Evolutionary conservation across 2,797 vertebrate species (phyloP).

Genomic region (Anguilla marmorata): DNA sequence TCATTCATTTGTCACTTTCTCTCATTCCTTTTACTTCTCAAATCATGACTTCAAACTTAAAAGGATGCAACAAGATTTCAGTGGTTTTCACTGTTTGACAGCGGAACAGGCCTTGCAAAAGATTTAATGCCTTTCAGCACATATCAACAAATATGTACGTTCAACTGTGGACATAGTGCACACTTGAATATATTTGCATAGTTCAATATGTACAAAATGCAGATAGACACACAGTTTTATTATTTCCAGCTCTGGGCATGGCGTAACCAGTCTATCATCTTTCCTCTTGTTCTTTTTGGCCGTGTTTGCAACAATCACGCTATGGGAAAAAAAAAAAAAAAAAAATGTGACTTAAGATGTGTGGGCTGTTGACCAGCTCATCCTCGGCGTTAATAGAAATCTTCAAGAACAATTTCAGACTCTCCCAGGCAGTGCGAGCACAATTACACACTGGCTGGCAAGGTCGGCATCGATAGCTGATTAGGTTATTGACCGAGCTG

Average conservation of each 20-base stretch:
- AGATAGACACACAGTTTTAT: constrained; percentile 58
- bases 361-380: constrained; percentile 56
- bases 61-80: constrained; percentile 67
- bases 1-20: constrained; percentile 77
- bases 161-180: constrained; percentile 66
- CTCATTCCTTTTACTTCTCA: constrained; percentile 70
- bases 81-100: constrained; percentile 60
- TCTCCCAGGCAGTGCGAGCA: constrained; percentile 52
- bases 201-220: constrained; percentile 72
- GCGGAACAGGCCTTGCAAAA: constrained; percentile 60
- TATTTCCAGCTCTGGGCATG: constrained; percentile 55
- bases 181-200: constrained; percentile 70
- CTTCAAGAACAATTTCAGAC: constrained; percentile 63
- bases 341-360: not conserved
- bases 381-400: constrained; percentile 62
- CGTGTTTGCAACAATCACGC: constrained; percentile 38
- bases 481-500: constrained; percentile 77
- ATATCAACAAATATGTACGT: constrained; percentile 71
- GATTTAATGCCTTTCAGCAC: constrained; percentile 68
- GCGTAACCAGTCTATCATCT: constrained; percentile 59
- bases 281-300: constrained; percentile 58
- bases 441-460: constrained; percentile 63
- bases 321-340: not conserved
- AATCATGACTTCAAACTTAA: constrained; percentile 72
- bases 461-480: constrained; percentile 74